A percentile compares a stretch with the other conserved stretches of the same genome.
phyloP scores from a whole-genome alignment of 2,888 invertebrate species.

The Campoplex capitator region DNA sequence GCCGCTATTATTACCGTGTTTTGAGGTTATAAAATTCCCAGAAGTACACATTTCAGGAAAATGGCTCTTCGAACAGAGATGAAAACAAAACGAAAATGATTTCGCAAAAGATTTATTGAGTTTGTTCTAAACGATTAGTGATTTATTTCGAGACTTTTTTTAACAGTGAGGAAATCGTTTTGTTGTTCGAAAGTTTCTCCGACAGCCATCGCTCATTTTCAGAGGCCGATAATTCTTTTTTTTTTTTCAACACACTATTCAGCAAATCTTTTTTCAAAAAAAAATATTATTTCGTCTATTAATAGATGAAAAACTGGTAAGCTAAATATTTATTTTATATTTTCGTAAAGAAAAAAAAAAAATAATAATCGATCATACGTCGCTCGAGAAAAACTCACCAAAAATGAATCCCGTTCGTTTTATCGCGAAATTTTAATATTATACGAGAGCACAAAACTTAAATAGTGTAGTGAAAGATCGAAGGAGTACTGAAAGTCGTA shows the following conservation, averaged over 20 bases:
- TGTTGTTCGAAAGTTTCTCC: background rate
- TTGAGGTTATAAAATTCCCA: too few relatives aligned
- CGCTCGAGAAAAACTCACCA: conserved; percentile 29
- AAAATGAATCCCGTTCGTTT: background rate
- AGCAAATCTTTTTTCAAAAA: background rate
- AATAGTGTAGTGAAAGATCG: conserved; percentile 49
- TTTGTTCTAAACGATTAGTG: background rate
- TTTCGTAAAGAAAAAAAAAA: too few relatives aligned
- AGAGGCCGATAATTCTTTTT: background rate
- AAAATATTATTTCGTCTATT: background rate
- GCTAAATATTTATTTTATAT: background rate
- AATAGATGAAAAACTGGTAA: background rate
- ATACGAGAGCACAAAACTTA: conserved; percentile 1
- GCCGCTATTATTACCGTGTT: too few relatives aligned
- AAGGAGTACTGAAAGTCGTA: conserved; percentile 65
- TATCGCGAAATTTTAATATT: background rate
- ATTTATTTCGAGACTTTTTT: background rate
- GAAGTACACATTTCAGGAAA: background rate
- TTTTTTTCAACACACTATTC: background rate
- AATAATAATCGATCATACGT: too few relatives aligned
- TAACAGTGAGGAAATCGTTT: background rate
- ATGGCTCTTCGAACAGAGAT: background rate
- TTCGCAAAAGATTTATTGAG: background rate
- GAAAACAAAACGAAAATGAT: background rate
- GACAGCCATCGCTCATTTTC: background rate